Evolutionary conservation across 1,140 invertebrate genomes (phyloP), one percentile per base, ranked within the genome.

Genomic region (Panagrolaimus sp.): DNA sequence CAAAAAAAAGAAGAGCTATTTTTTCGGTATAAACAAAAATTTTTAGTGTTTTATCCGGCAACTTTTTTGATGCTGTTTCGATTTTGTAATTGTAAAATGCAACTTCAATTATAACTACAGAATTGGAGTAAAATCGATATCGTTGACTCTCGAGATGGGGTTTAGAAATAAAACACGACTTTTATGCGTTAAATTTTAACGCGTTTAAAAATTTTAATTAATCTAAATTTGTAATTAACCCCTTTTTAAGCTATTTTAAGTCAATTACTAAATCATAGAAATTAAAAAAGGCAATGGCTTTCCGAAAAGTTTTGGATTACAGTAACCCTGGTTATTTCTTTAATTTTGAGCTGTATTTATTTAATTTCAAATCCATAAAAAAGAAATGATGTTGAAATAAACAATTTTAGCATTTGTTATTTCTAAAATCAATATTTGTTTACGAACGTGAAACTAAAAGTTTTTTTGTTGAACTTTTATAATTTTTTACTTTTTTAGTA

Each of bases 31-130:
- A n/a, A n/a, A n/a, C n/a, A n/a, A n/a, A n/a, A n/a, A n/a, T n/a
- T n/a, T n/a, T n/a, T n/a, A n/a, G n/a, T n/a, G n/a, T n/a, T 52
- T 52, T 52, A n/a, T 10, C 45, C n/a, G 45, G 45, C 45, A 46
- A n/a, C 26, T n/a, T 52, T 52, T 52, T 52, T 52, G 48, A 9
- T 52, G 9, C 45, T 46, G 45, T 46, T 46, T n/a, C 45, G n/a
- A 12, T 52, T 52, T 7, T 24, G 26, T 8, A 52, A 52, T n/a
- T n/a, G n/a, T n/a, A n/a, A n/a, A n/a, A n/a, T n/a, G n/a, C n/a
- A n/a, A n/a, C n/a, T n/a, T n/a, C n/a, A n/a, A n/a, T n/a, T n/a
- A n/a, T n/a, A n/a, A n/a, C n/a, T n/a, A n/a, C n/a, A n/a, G n/a
- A n/a, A 14, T 52, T 47, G 21, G 48, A 21, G 48, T 7, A 7